phyloP scores from a whole-genome alignment of 2,888 invertebrate genomes.

The Oxycera nigricornis region DNA sequence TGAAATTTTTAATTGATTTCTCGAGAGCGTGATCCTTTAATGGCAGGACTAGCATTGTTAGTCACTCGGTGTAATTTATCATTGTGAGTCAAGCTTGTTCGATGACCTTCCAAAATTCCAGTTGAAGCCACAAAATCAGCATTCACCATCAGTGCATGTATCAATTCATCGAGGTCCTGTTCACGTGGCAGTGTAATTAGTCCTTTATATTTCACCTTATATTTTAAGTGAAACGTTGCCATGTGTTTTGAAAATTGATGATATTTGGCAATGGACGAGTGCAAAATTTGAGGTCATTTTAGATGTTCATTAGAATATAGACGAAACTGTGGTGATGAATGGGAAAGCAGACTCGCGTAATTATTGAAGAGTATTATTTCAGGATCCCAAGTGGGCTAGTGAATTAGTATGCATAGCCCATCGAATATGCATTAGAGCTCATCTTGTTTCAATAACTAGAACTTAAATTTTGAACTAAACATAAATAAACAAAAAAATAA shows the following conservation, averaged over 20 bases:
- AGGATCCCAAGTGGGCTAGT: too few species aligned
- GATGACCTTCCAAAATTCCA: constrained; percentile 6
- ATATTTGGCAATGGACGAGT: neutral
- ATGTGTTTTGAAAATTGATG: neutral
- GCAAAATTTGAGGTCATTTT: neutral
- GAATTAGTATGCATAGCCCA: too few species aligned
- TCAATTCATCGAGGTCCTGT: constrained; percentile 12
- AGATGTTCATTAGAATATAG: neutral
- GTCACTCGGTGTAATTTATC: neutral
- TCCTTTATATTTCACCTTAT: neutral
- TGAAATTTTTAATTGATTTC: constrained; percentile 9
- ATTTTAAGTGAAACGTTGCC: neutral
- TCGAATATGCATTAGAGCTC: too few species aligned
- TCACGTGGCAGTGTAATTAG: neutral
- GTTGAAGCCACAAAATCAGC: neutral
- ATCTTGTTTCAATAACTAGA: too few species aligned
- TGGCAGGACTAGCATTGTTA: neutral
- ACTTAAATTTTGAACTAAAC: too few species aligned
- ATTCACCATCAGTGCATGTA: neutral
- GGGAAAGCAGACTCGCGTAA: too few species aligned
- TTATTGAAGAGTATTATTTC: too few species aligned
- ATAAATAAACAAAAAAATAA: too few species aligned
- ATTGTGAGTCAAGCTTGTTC: neutral
- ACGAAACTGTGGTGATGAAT: neutral
- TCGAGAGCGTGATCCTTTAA: neutral